Base-by-base conservation (phyloP, 2,888 invertebrate genomes). In the Ypsolopha sequella region DNA sequence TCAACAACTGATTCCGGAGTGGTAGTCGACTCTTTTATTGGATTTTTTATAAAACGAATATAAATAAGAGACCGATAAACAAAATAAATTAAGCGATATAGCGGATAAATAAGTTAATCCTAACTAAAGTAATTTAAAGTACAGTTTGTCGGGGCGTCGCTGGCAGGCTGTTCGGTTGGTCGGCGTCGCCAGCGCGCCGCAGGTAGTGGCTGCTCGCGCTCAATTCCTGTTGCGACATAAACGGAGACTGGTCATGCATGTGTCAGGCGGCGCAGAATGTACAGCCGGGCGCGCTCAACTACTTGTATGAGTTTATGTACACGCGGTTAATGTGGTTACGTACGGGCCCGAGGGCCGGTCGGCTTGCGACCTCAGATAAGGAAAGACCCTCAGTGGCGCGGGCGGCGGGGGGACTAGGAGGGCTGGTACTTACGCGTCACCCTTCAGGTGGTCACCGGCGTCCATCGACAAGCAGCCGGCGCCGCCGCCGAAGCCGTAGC, bases 391-490 rank as follows among this genome's bases (percentile, higher is more conserved):
- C 84, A 73, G 75, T 73, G 82, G 78, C 80, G 85, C 81, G 84
- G 85, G 80, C 82, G 84, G 82, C 81, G 80, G 86, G 81, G 66
- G 62, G 60, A 61, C 64, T 60, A 61, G 64, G 64, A 70, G 68
- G 67, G 70, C 55, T 58, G 57, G 70, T 82, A 92, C 95, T 94
- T 91, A 95, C 95, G 92, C 89, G 59, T 79, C 87, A 80, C 87
- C 88, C 82, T 93, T 92, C 72, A 98, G 91, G 77, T 97, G 97
- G 59, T 95, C 92, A 63, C 97, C 98, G 77, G 92, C 88, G 90
- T 98, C 98, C 96, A 96, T 98, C 85, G 95, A 96, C 72, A 98
- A 91, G 84, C 95, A 95, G 63, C 98, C 98, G 73, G 98, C 98
- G 69, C 99, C 99, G 74, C 97, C 97, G 65, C 99, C 98, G 85